Evolutionary conservation across 2,888 invertebrate species (phyloP), one percentile per base, ranked within the genome.

Genomic region (Pemphredon lugubris): DNA sequence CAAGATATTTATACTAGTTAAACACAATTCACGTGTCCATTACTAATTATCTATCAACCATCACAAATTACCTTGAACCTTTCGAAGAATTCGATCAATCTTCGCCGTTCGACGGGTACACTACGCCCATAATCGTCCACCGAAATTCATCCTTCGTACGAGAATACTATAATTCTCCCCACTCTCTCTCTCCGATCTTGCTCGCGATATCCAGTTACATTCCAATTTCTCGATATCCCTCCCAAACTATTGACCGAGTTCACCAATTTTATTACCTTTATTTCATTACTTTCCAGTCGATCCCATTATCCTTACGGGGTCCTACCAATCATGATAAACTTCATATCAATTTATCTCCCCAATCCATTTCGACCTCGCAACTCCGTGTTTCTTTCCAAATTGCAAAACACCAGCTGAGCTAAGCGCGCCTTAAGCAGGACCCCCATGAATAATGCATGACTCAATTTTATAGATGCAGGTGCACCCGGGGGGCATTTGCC

Each of bases 381-480:
- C 59, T 60, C 55, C 48, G 64, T 67, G 20, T 51, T 44, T 51
- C 66, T 74, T 61, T 65, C 47, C 73, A 54, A 70, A 59, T 77
- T 75, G 76, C 80, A 73, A 79, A 76, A 80, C 71, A 73, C 58
- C 71, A 57, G 71, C 55, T 50, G 68, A 73, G 64, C 73, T 67
- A 74, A 82, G 75, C 79, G 73, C 67, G 71, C 73, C 77, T 77
- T 79, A 82, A 81, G 55, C 78, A 67, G 57, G 73, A 47, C 58
- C 51, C n/a, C 73, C 75, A 84, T 88, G 85, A 87, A 86, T 88
- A 83, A 88, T 87, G 82, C 83, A 86, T 77, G 73, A 67, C 67
- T 77, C 80, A 80, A 81, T 79, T 77, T 84, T 72, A 75, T 75
- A 79, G 72, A 81, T 82, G 79, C 76, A 78, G 73, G 77, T 82